Conservation (phyloP, 2,797 vertebrate species). For the Enteromius fasciolatus region DNA sequence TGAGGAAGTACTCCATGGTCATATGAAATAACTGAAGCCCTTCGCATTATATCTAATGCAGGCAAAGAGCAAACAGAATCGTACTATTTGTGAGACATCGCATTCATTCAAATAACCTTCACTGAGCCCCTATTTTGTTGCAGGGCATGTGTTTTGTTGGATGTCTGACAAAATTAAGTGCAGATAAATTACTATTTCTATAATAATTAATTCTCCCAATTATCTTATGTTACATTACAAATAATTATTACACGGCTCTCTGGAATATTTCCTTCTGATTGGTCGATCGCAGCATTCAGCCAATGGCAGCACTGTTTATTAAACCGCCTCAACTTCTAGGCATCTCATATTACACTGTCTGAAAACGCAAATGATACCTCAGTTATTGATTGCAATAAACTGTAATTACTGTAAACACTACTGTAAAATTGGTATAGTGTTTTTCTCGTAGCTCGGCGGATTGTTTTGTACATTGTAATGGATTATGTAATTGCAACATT, state of each 20-base stretch:
- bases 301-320: neutral
- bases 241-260: conserved; percentile 31
- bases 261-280: neutral
- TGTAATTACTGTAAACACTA: neutral
- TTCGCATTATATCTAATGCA: conserved; percentile 13
- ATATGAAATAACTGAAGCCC: neutral
- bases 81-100: conserved; percentile 17
- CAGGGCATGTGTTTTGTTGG: conserved; percentile 6
- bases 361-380: neutral
- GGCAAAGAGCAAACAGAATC: neutral
- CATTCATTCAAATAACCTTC: conserved; percentile 15
- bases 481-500: neutral
- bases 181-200: neutral
- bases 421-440: neutral
- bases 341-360: no score
- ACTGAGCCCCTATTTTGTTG: conserved; percentile 1
- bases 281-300: neutral
- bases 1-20: conserved; percentile 17
- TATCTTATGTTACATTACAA: neutral
- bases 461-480: neutral
- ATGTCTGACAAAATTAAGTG: conserved; percentile 24
- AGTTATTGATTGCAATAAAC: neutral
- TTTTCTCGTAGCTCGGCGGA: neutral
- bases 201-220: neutral
- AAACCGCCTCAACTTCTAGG: neutral